These are phyloP conservation scores for Phortica magna DNA, from an alignment of 2,888 invertebrate species.

Conservation along the genomic window DNA sequence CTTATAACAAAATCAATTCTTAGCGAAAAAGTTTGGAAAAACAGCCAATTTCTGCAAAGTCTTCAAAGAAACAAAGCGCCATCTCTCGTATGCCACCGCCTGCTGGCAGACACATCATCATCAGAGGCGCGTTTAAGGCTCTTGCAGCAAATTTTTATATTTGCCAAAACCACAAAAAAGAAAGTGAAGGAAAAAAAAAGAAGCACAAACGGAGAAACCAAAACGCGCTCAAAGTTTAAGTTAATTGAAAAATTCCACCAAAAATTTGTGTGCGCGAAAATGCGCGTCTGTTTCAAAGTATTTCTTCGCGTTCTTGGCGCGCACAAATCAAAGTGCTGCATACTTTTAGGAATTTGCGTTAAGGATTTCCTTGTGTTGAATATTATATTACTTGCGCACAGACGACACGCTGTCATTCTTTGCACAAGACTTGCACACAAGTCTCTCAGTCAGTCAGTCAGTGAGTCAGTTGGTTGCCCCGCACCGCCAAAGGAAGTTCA, in stretches of 20 bases:
- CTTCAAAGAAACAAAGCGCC: too few species aligned
- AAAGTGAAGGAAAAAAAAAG: neutral
- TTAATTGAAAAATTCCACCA: constrained; percentile 27
- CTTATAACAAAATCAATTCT: too few species aligned
- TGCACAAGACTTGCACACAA: neutral
- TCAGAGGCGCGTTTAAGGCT: too few species aligned
- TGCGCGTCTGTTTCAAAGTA: neutral
- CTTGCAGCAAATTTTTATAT: too few species aligned
- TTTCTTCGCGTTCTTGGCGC: neutral
- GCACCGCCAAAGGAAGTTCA: neutral
- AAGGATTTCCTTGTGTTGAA: neutral
- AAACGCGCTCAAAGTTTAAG: neutral
- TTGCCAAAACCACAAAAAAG: neutral
- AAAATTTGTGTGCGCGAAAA: neutral
- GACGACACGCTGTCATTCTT: neutral
- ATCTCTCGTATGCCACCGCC: too few species aligned
- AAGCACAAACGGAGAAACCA: neutral
- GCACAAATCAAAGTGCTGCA: constrained; percentile 11
- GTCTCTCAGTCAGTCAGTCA: neutral
- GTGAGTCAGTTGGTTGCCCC: neutral
- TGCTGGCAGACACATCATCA: too few species aligned
- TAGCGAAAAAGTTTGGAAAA: too few species aligned
- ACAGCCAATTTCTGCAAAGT: too few species aligned
- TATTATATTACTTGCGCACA: neutral
- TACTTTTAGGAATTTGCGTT: neutral